phyloP scores from a whole-genome alignment of 2,113 vertebrate species.

The Baryphthengus martii region DNA sequence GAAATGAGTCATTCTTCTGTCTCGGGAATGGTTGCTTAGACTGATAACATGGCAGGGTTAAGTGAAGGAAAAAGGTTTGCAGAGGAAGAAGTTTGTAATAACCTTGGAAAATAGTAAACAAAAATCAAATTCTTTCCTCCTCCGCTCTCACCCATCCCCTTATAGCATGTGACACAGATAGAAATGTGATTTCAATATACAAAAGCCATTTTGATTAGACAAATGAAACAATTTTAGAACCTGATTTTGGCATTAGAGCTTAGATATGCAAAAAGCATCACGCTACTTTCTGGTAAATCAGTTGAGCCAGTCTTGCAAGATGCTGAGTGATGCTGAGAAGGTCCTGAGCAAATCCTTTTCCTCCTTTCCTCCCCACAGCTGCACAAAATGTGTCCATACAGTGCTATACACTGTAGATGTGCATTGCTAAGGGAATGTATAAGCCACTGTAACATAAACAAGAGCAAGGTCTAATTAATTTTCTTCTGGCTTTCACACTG shows the following conservation, averaged over 20 bases:
- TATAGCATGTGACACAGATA: not conserved
- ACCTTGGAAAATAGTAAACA: not conserved
- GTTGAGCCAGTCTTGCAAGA: not conserved
- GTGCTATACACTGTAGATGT: accelerated
- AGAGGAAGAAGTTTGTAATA: not conserved
- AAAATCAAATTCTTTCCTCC: not conserved
- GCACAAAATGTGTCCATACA: not conserved
- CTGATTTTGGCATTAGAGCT: not conserved
- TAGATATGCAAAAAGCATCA: not conserved
- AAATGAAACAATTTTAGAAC: not conserved
- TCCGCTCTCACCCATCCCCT: not conserved
- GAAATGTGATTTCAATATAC: not conserved
- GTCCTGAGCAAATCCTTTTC: not conserved
- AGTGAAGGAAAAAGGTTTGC: not conserved
- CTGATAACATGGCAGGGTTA: not conserved
- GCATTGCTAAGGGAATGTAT: too few species aligned
- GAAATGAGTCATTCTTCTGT: not conserved
- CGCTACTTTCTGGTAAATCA: not conserved
- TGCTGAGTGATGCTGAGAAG: not conserved
- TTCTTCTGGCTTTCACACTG: not conserved
- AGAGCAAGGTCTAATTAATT: not conserved
- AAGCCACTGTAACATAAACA: not conserved
- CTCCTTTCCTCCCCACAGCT: not conserved
- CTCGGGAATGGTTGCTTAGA: not conserved
- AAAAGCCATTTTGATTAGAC: not conserved